Percentiles rank a stretch among this genome's conserved stretches.
These are phyloP conservation scores for Tuberolachnus salignus DNA, from an alignment of 2,888 invertebrate genomes.

Conservation along the genomic window DNA sequence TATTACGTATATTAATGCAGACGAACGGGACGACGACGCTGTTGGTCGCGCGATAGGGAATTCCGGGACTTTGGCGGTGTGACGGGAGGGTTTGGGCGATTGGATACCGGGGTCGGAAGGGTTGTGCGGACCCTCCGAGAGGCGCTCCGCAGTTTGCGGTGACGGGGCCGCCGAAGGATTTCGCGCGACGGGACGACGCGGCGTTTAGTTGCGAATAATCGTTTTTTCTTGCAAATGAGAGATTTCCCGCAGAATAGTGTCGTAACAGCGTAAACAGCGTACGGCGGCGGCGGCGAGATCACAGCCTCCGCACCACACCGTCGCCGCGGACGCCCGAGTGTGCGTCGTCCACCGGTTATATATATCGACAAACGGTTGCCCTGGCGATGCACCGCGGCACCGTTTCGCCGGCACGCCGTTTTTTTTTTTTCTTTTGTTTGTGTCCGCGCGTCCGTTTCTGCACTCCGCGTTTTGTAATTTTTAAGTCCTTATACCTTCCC, in stretches of 20 bases:
- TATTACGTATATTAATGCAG: no score
- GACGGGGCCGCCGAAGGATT: neutral
- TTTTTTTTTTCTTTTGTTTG: slow-evolving; percentile 28
- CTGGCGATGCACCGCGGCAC: slow-evolving; percentile 11
- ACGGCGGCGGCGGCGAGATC: neutral
- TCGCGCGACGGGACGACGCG: neutral
- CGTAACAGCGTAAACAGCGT: slow-evolving; percentile 29
- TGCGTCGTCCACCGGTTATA: neutral
- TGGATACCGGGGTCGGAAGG: slow-evolving; percentile 7
- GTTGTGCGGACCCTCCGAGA: neutral
- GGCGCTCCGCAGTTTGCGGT: neutral
- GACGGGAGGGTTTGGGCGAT: neutral
- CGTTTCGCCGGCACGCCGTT: slow-evolving; percentile 1
- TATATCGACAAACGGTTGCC: slow-evolving; percentile 50
- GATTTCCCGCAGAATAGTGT: slow-evolving; percentile 38
- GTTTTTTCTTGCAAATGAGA: slow-evolving; percentile 47
- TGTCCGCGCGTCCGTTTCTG: neutral
- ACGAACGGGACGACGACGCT: neutral
- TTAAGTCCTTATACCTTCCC: neutral
- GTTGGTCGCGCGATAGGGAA: neutral
- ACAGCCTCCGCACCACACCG: neutral
- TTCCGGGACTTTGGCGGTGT: neutral
- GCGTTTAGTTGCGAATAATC: slow-evolving; percentile 42
- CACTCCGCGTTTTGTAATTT: slow-evolving; percentile 1
- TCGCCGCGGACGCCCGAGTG: neutral